Evolutionary conservation across 2,888 invertebrate species (phyloP).

Genomic region (Xylota sylvarum): DNA sequence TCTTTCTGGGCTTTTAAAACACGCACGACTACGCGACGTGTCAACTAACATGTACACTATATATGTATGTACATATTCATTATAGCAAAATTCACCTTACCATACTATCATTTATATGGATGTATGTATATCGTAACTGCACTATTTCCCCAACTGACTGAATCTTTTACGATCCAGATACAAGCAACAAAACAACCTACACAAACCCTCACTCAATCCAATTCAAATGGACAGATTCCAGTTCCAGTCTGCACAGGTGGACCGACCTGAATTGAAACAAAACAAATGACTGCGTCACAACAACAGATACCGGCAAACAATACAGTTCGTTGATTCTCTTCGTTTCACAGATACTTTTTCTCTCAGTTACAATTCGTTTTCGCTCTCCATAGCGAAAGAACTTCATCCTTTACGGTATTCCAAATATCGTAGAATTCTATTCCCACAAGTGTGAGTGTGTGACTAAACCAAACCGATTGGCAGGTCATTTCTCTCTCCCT

Average conservation of each 20-base stretch:
- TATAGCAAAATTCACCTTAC: constrained; percentile 12
- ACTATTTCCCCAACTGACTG: constrained; percentile 40
- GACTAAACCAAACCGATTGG: constrained; percentile 1
- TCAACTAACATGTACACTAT: constrained; percentile 18
- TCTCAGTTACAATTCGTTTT: neutral
- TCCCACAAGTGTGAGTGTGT: constrained; percentile 42
- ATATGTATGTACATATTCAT: neutral
- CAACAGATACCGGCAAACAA: constrained; percentile 64
- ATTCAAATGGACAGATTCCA: constrained; percentile 26
- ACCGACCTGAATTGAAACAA: constrained; percentile 64
- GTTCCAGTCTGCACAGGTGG: constrained; percentile 75
- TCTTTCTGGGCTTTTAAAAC: neutral
- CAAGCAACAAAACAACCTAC: constrained; percentile 2
- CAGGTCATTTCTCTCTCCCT: constrained; percentile 12
- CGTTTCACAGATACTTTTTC: constrained; percentile 2
- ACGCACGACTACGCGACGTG: constrained; percentile 3
- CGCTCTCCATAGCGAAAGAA: constrained; percentile 14
- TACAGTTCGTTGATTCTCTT: constrained; percentile 57
- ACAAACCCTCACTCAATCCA: neutral
- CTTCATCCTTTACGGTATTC: constrained; percentile 62
- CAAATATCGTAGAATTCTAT: constrained; percentile 46
- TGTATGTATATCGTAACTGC: constrained; percentile 51
- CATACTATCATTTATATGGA: too few species aligned
- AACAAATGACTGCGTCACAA: constrained; percentile 72
- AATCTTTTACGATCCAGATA: constrained; percentile 11